Base-by-base conservation (phyloP, 2,888 invertebrate species). In the Lycophotia porphyrea region DNA sequence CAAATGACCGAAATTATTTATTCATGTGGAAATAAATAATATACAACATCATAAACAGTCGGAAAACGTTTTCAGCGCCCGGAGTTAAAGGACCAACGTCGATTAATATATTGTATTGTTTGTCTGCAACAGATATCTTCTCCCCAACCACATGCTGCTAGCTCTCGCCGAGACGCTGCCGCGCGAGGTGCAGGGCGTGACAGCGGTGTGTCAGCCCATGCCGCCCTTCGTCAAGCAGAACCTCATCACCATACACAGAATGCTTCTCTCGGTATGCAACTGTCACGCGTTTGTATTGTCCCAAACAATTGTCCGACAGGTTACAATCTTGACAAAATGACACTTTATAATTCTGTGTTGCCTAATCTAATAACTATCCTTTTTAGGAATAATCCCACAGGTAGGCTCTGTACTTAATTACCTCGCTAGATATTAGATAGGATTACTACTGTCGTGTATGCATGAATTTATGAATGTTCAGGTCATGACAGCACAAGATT, bases 131-230 rank as follows among this genome's bases (percentile, higher is more conserved):
- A 98, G 98, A 52, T 99, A 98, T 94, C 98, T 99, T 66, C 95
- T 99, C 76, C 99, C 99, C 0, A 99, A 99, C 94, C 99, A 99
- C 93, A 99, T 99, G 99, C 93, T 99, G 94, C 92, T 99, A 72
- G 98, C 98, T 91, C 98, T 99, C 78, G 97, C 99, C 0, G 99
- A 99, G 93, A 97, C 97, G 34, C 93, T 99, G 78, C 99, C 99
- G 0, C 97, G 98, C 72, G 99, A 99, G 95, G 97, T 98, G 97
- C 98, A 99, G 91, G 99, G 99, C 2, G 98, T 99, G 78, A 94
- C 98, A 78, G 99, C 99, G 0, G 98, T 99, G 90, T 99, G 99
- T 92, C 98, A 98, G 92, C 99, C 99, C 0, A 98, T 99, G 88
- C 99, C 99, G 15, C 98, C 99, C 15, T 95, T 95, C 88, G 89